Evolutionary conservation across 2,888 invertebrate species (phyloP), one percentile per base, ranked within the genome.

Genomic region (Meghimatium bilineatum): DNA sequence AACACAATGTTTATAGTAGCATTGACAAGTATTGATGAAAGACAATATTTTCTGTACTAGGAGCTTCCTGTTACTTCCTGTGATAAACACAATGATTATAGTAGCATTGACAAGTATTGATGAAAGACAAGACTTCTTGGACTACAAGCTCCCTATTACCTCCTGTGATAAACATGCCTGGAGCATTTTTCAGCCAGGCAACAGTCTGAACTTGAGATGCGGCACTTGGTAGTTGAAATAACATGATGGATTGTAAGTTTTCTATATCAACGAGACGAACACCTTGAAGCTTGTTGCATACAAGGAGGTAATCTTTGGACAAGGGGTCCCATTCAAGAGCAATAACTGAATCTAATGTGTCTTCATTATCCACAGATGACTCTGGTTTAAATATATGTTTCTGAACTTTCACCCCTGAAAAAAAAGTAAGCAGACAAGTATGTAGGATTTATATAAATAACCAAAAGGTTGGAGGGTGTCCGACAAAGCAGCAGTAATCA

Each of bases 161-260:
- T 86, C 94, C 94, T 36, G 94, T 93, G n/a, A 94, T 87, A 88
- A 94, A 94, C 92, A 94, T 92, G 52, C 94, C 94, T 0, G 94
- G 94, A 26, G 94, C 94, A 75, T 90, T 91, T 29, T 89, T 90
- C n/a, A 94, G 89, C 94, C 94, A 94, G 29, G 93, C 91, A 34
- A 94, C 83, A 32, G 93, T 92, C 81, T 92, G 92, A n/a, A 94
- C 91, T 71, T 91, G 89, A 2, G 93, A 90, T 20, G 94, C 92
- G 44, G 91, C 91, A 87, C 92, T 92, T 1, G 94, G 94, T 52
- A 92, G 88, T 34, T 90, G 87, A 86, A 93, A 94, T n/a, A 86
- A 85, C 87, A 91, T 91, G 52, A 94, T 90, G 38, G 92, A 88
- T 26, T 88, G 85, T 80, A 91, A 86, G 12, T 90, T 87, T 20